Percentiles rank a stretch among this genome's conserved stretches.
These are phyloP conservation scores for Tympanoctomys barrerae DNA, from an alignment of 2,797 vertebrate species.

Conservation along the genomic window DNA sequence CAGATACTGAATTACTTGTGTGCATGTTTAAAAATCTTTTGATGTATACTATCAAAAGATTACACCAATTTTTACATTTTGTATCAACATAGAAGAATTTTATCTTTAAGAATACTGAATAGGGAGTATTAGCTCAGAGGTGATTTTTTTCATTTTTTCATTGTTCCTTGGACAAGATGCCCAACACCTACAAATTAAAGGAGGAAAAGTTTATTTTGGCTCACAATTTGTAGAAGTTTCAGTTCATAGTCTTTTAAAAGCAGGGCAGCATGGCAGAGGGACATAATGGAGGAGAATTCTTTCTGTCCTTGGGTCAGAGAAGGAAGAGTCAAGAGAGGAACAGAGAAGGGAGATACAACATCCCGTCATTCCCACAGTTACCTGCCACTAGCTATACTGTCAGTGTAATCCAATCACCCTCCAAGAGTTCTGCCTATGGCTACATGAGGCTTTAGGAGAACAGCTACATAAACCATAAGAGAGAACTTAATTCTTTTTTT, in stretches of 20 bases:
- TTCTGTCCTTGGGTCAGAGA: not conserved
- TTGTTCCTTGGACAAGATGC: not conserved
- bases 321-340: not conserved
- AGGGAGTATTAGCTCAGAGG: constrained; percentile 3
- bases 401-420: not conserved
- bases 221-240: not conserved
- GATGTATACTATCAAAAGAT: not conserved
- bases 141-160: not conserved
- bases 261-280: not conserved
- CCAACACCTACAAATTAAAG: not conserved
- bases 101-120: not conserved
- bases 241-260: not conserved
- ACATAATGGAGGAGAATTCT: not conserved
- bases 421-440: not conserved
- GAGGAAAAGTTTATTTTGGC: not conserved
- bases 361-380: not conserved
- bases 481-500: not conserved
- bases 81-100: not conserved
- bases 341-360: not conserved
- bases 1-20: constrained; percentile 26
- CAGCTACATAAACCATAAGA: not conserved
- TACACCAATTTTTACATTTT: not conserved
- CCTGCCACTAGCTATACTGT: not conserved
- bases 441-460: not conserved
- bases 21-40: not conserved